These are phyloP conservation scores for Silurus glanis DNA, from an alignment of 2,113 vertebrate genomes.

Conservation along the genomic window DNA sequence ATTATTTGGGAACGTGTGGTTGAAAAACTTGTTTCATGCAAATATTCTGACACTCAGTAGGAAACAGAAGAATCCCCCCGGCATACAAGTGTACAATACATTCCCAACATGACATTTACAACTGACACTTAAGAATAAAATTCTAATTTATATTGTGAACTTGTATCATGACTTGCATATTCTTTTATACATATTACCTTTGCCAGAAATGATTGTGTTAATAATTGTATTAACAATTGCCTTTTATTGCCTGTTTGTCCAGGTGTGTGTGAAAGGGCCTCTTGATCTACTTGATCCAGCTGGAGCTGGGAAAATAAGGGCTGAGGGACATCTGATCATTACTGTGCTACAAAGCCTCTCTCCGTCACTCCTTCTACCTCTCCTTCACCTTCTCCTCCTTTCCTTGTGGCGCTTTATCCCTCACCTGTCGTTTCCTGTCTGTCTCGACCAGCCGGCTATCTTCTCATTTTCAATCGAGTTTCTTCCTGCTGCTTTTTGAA, in stretches of 20 bases:
- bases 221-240: neutral
- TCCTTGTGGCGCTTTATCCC: slow-evolving; percentile 22
- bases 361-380: slow-evolving; percentile 16
- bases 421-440: slow-evolving; percentile 22
- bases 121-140: neutral
- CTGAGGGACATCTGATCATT: slow-evolving; percentile 29
- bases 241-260: slow-evolving; percentile 13
- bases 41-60: neutral
- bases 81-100: neutral
- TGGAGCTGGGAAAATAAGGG: slow-evolving; percentile 3
- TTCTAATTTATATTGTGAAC: neutral
- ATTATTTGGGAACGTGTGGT: neutral
- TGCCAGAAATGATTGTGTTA: neutral
- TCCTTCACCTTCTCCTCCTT: neutral
- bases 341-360: slow-evolving; percentile 24
- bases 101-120: neutral
- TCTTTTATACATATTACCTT: neutral
- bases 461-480: slow-evolving; percentile 16
- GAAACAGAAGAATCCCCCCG: neutral
- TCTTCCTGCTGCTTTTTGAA: slow-evolving; percentile 19
- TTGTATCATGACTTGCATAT: slow-evolving; percentile 1
- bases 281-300: slow-evolving; percentile 20
- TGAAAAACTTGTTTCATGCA: neutral
- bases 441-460: neutral
- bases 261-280: slow-evolving; percentile 21